A percentile compares a stretch with the other conserved stretches of the same genome.
Conservation (phyloP, 2,888 invertebrate genomes). For the Phanerotoma sp. region DNA sequence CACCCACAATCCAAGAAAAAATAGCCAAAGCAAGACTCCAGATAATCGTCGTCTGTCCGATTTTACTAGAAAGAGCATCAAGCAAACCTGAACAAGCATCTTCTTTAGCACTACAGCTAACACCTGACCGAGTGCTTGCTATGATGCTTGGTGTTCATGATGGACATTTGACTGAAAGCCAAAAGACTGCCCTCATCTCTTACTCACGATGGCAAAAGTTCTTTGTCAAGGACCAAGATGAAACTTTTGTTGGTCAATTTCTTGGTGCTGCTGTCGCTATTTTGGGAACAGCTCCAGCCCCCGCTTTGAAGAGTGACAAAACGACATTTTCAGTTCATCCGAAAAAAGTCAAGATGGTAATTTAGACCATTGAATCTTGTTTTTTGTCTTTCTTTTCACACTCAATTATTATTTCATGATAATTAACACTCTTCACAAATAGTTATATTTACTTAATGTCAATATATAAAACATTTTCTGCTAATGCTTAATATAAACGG, state of each 20-base stretch:
- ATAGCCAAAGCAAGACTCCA: slow-evolving; percentile 71
- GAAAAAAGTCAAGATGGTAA: slow-evolving; percentile 74
- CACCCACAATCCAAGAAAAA: slow-evolving; percentile 61
- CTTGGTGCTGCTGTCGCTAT: slow-evolving; percentile 81
- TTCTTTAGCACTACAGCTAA: slow-evolving; percentile 63
- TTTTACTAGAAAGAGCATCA: slow-evolving; percentile 66
- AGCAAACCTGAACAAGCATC: slow-evolving; percentile 61
- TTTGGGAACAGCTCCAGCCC: slow-evolving; percentile 58
- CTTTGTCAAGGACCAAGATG: slow-evolving; percentile 79
- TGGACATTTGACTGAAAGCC: slow-evolving; percentile 68
- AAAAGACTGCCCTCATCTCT: slow-evolving; percentile 69
- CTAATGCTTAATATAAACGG: no score
- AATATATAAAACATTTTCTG: no score
- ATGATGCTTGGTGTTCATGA: slow-evolving; percentile 81
- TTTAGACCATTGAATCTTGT: slow-evolving; percentile 6
- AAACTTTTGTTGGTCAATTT: slow-evolving; percentile 80
- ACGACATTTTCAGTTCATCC: slow-evolving; percentile 73
- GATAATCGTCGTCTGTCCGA: slow-evolving; percentile 78
- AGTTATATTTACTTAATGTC: no score
- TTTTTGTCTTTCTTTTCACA: slow-evolving; percentile 4
- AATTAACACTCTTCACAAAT: no score
- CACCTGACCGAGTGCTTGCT: slow-evolving; percentile 73
- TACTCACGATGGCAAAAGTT: slow-evolving; percentile 82
- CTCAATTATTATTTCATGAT: not conserved
- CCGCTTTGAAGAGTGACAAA: slow-evolving; percentile 59